Percentiles rank a stretch among this genome's conserved stretches.
Conservation (phyloP, 2,888 invertebrate species). For the Dasysyrphus tricinctus region DNA sequence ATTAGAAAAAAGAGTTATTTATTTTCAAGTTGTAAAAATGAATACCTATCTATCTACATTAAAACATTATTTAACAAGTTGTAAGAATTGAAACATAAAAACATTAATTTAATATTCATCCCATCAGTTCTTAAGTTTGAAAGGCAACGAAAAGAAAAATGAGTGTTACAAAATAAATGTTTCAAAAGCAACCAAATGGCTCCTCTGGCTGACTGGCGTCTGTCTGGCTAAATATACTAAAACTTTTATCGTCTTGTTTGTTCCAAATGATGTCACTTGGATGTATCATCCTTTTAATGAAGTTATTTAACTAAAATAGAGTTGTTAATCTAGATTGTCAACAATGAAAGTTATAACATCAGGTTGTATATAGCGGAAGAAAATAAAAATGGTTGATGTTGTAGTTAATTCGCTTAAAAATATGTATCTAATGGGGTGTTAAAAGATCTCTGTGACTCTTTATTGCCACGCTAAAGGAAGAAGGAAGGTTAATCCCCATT, state of each 20-base stretch:
- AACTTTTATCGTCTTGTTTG: conserved; percentile 53
- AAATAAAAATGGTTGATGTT: background rate
- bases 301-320: conserved; percentile 40
- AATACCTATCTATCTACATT: no score
- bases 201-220: conserved; percentile 32
- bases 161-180: conserved; percentile 34
- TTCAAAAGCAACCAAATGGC: conserved; percentile 15
- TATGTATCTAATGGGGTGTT: background rate
- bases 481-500: background rate
- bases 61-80: background rate
- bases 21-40: no score
- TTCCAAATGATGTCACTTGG: conserved; percentile 46
- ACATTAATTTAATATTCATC: conserved; percentile 23
- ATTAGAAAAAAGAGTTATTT: background rate
- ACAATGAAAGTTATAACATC: conserved; percentile 17
- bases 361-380: background rate
- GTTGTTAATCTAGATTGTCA: conserved; percentile 36
- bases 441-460: background rate
- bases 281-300: conserved; percentile 40
- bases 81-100: background rate
- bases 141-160: conserved; percentile 8
- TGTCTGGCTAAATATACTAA: conserved; percentile 41
- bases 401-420: background rate
- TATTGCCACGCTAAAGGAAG: background rate
- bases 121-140: background rate